Evolutionary conservation across 2,797 vertebrate species (phyloP), one percentile per base, ranked within the genome.

Genomic region (Echiichthys vipera): DNA sequence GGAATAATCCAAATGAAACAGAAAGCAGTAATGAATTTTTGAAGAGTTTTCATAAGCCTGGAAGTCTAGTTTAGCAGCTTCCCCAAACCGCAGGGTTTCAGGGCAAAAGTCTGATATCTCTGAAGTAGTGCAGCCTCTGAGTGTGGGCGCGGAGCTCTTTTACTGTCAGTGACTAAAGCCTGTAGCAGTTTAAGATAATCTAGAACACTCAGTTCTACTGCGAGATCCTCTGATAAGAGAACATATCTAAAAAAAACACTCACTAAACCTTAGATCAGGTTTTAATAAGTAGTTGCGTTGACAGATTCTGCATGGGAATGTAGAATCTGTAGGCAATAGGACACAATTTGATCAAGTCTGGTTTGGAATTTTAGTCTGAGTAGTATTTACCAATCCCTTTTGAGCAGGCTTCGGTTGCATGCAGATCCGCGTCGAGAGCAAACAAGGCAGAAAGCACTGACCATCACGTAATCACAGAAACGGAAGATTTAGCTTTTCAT

Each of bases 71-170:
- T 77, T 43, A 49, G 65, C 40, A 29, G 45, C 67, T 56, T 24
- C 43, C 24, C 4, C 11, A 57, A 22, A 66, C 50, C 47, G 27
- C 0, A 0, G 17, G 50, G 78, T 86, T n/a, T 74, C 15, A 56
- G 71, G 73, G 68, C 73, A 74, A 71, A 77, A 36, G 69, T 78
- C 70, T 79, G 36, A 69, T 58, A 64, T 74, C 73, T 88, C 80
- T 86, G 77, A 81, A 89, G 72, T 20, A 45, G 53, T 65, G 62
- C 64, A 83, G 71, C 30, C 74, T 85, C 54, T 63, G 61, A 88
- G 51, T 50, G 40, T 27, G 54, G 70, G 70, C 66, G 71, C 65
- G 67, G 40, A 85, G 71, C 64, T 65, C 34, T 59, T 39, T 40
- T 32, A 51, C 63, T 62, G 43, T 68, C 42, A 65, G 47, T 7